Evolutionary conservation across 2,797 vertebrate species (phyloP), one percentile per base, ranked within the genome.

Genomic region (Rhinichthys osculus): DNA sequence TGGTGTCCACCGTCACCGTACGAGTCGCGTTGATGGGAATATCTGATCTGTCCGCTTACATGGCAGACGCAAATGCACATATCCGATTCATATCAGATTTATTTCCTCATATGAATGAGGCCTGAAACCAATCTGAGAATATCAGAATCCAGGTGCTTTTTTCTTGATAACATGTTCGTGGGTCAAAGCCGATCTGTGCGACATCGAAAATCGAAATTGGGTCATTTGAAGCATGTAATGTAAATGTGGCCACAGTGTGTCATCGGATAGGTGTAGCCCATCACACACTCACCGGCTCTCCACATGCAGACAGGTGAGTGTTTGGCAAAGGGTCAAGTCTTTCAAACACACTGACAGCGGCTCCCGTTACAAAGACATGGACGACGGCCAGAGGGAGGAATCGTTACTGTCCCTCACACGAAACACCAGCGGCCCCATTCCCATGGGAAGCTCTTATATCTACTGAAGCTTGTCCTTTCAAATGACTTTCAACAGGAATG

Each of bases 321-420:
- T 70, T 71, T 87, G 76, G 88, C 27, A 80, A 57, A 78, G 9
- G 71, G 69, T 83, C 82, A 66, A 40, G 33, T 66, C 77, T 35
- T 77, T 66, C 62, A 66, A 66, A 66, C 27, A 66, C 57, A 66
- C 62, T 27, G 7, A 82, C 72, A 59, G 27, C 81, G 64, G 74
- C 78, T 85, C 85, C 11, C 72, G 83, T 89, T 91, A 84, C 71
- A 89, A 78, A 80, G 78, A 38, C 50, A 52, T 72, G 7, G 35
- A 81, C 19, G 47, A 38, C 11, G 62, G 81, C 91, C 73, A 83
- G 57, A 86, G 87, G 62, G 84, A 78, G 64, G 76, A 89, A 86
- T 80, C 70, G 30, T 47, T 64, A 83, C 74, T 71, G 79, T 82
- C 47, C 85, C 23, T 87, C 79, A 64, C 42, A 17, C 13, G 4